These are phyloP conservation scores for Bubo scandiacus DNA, from an alignment of 2,113 vertebrate species.

Conservation along the genomic window DNA sequence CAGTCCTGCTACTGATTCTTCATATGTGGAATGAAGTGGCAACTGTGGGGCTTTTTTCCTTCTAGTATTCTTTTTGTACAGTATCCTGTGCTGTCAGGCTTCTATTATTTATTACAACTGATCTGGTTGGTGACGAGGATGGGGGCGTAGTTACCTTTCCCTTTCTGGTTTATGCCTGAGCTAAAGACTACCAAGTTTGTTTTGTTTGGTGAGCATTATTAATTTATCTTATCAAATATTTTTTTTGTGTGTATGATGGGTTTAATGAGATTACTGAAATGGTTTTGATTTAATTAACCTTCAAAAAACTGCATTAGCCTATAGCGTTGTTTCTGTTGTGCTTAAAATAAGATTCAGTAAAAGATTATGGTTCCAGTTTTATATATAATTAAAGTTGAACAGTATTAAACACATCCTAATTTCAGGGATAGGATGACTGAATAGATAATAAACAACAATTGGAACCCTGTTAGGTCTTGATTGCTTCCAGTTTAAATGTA, in stretches of 20 bases:
- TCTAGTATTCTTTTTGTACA: neutral
- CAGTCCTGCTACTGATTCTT: neutral
- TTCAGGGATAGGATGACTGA: neutral
- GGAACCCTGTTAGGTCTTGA: neutral
- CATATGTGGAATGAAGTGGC: neutral
- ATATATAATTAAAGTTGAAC: neutral
- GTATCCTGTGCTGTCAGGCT: neutral
- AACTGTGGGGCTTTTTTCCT: neutral
- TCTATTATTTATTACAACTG: neutral
- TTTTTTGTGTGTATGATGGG: neutral
- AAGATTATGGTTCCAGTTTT: neutral
- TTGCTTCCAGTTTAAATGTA: neutral
- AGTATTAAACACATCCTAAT: neutral
- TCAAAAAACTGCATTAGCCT: neutral
- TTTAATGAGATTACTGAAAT: neutral
- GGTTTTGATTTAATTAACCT: neutral
- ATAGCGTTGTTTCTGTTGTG: neutral
- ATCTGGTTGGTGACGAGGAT: neutral
- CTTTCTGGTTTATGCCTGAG: neutral
- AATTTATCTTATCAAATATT: neutral
- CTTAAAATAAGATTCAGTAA: neutral
- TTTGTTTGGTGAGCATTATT: neutral
- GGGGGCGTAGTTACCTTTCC: neutral
- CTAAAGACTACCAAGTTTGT: neutral
- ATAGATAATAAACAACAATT: neutral